Evolutionary conservation across 2,797 vertebrate species (phyloP).

Genomic region (Synaphobranchus kaupii): DNA sequence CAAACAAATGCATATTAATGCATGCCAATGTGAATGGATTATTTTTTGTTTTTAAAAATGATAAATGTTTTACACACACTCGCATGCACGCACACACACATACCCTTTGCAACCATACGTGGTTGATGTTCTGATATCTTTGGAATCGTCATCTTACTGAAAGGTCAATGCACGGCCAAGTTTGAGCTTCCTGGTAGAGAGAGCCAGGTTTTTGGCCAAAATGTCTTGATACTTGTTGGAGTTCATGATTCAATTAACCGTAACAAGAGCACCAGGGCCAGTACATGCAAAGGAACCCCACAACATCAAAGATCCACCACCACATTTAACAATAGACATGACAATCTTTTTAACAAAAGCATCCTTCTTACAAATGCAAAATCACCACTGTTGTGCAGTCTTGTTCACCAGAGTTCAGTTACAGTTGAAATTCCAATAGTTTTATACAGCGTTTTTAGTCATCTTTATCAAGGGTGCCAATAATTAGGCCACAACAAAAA

Average conservation of each 20-base stretch:
- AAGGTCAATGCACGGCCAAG: not conserved
- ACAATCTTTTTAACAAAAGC: no score
- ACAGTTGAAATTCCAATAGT: no score
- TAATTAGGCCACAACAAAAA: no score
- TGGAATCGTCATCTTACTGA: not conserved
- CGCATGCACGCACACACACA: not conserved
- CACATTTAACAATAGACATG: no score
- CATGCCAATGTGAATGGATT: not conserved
- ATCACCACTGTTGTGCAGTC: no score
- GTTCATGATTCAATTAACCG: not conserved
- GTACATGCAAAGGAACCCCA: not conserved
- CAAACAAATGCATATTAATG: not conserved
- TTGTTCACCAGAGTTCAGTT: no score
- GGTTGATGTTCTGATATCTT: not conserved
- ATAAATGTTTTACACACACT: not conserved
- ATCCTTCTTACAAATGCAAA: no score
- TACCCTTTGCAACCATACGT: not conserved
- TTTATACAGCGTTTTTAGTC: no score
- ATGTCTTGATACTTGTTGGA: not conserved
- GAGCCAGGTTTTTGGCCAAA: not conserved
- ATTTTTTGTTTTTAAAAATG: not conserved
- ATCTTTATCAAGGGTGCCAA: no score
- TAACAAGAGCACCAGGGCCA: not conserved
- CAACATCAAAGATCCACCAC: no score
- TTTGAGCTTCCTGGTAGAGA: not conserved